Conservation (phyloP, 2,797 vertebrate species). For the Nyctibius grandis region DNA sequence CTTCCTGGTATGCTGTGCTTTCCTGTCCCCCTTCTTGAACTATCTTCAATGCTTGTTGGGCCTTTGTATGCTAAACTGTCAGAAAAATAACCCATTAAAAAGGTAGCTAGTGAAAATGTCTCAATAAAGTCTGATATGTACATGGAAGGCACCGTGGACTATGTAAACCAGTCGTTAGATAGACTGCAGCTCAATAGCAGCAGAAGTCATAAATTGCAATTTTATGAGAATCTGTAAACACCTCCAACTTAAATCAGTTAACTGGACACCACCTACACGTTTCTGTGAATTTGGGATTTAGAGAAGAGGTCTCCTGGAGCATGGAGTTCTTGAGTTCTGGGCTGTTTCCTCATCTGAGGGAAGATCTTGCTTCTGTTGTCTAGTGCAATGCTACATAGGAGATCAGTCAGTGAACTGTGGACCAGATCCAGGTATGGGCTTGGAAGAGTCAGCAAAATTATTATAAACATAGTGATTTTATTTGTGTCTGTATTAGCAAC, state of each 20-base stretch:
- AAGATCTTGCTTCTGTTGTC: background rate
- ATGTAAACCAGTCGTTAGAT: background rate
- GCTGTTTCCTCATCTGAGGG: background rate
- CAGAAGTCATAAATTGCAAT: background rate
- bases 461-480: background rate
- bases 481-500: background rate
- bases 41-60: background rate
- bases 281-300: background rate
- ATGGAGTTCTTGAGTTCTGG: background rate
- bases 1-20: background rate
- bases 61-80: background rate
- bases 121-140: background rate
- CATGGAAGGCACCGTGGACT: background rate
- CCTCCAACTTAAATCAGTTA: background rate
- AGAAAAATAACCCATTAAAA: background rate
- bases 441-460: background rate
- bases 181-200: background rate
- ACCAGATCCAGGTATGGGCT: background rate
- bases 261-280: accelerated
- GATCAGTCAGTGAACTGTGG: background rate
- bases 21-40: background rate
- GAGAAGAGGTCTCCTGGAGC: background rate
- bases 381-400: background rate
- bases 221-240: background rate
- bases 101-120: background rate